A percentile compares a stretch with the other conserved stretches of the same genome.
Evolutionary conservation across 2,797 vertebrate genomes (phyloP).

Genomic region (Hybognathus amarus): DNA sequence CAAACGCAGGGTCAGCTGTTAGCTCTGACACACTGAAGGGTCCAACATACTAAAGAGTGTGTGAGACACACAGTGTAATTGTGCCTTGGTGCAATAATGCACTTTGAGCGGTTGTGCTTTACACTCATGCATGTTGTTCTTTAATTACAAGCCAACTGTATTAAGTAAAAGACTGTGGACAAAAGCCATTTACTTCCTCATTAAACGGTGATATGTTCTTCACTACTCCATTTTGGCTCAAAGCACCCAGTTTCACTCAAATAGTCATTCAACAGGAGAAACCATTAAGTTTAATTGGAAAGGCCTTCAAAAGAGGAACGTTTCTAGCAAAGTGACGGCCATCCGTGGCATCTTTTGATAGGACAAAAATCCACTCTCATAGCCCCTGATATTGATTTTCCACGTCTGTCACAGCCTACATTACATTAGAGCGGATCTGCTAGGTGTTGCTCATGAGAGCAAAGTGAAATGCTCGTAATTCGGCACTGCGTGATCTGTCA

Average conservation of each 20-base stretch:
- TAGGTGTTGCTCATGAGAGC: slow-evolving; percentile 54
- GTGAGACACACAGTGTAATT: slow-evolving; percentile 19
- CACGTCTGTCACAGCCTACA: slow-evolving; percentile 38
- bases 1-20: slow-evolving; percentile 51
- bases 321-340: slow-evolving; percentile 36
- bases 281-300: slow-evolving; percentile 56
- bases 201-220: slow-evolving; percentile 21
- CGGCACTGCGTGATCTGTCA: slow-evolving; percentile 31
- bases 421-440: slow-evolving; percentile 55
- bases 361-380: slow-evolving; percentile 49
- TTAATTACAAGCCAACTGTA: slow-evolving; percentile 37
- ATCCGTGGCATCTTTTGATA: slow-evolving; percentile 45
- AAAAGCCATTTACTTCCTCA: slow-evolving; percentile 30
- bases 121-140: slow-evolving; percentile 24
- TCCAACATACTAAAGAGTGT: slow-evolving; percentile 28
- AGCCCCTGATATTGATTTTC: slow-evolving; percentile 51
- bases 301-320: slow-evolving; percentile 47
- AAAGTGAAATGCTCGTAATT: slow-evolving; percentile 52
- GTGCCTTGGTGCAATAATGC: slow-evolving; percentile 10
- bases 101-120: slow-evolving; percentile 18
- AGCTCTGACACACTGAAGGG: slow-evolving; percentile 37
- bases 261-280: slow-evolving; percentile 34
- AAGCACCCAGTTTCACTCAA: neutral
- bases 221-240: slow-evolving; percentile 1
- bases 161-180: slow-evolving; percentile 30